Conservation (phyloP, 1,140 invertebrate species). For the Odontomachus brunneus region DNA sequence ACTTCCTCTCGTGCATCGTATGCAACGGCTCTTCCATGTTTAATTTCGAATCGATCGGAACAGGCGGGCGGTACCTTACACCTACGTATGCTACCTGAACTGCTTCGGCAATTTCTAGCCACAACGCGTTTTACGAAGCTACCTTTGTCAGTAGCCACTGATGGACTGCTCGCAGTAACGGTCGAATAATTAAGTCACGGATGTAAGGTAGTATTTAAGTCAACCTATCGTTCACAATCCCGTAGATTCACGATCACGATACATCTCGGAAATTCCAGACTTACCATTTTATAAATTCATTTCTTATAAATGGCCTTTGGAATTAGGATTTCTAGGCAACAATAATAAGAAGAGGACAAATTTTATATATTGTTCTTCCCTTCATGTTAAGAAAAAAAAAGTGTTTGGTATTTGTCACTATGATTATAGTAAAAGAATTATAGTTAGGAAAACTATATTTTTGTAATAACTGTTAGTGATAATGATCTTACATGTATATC, state of each 20-base stretch:
- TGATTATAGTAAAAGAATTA: no score
- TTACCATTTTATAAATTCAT: neutral
- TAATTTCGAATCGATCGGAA: conserved; percentile 44
- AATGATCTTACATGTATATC: no score
- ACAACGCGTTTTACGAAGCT: neutral
- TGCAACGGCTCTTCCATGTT: neutral
- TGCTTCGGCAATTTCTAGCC: conserved; percentile 19
- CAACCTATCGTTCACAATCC: neutral
- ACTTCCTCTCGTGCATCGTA: neutral
- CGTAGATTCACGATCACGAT: no score
- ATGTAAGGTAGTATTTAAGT: neutral
- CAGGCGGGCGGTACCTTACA: neutral
- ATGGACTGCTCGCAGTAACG: neutral
- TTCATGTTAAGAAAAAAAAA: no score
- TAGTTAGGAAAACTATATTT: no score
- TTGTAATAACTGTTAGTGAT: no score
- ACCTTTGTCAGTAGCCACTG: neutral
- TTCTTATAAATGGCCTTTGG: no score
- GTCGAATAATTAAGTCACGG: neutral
- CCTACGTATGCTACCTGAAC: neutral
- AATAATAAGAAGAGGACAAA: no score
- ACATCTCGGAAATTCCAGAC: neutral
- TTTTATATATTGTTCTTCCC: no score
- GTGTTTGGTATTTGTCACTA: no score
- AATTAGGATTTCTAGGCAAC: no score